Evolutionary conservation across 2,888 invertebrate species (phyloP), one percentile per base, ranked within the genome.

Genomic region (Scaptomyza caliginosa): DNA sequence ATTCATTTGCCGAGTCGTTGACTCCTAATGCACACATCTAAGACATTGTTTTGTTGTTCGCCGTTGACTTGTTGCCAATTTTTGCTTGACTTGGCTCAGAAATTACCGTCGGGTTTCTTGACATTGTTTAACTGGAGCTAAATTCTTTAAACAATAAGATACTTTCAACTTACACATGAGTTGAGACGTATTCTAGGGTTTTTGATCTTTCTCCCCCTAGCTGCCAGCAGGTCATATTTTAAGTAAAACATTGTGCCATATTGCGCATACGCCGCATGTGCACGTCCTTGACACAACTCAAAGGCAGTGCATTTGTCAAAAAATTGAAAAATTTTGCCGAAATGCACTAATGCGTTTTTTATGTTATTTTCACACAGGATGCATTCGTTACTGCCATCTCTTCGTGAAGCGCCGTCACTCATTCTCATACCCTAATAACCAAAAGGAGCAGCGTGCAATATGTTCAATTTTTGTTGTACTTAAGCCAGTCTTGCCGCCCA

Each of bases 1-100:
- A 81, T 85, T 85, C 72, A 87, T 85, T 81, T 81, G 65, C 63
- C 72, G 65, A 75, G 81, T 82, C 88, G 83, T 87, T 87, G 88
- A 82, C 88, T 87, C 51, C 67, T 82, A 74, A 82, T 85, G 88
- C 79, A 78, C 72, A 87, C 71, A 87, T 67, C 79, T 65, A 68
- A 78, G 66, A 56, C 68, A 67, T 78, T 82, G 78, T 74, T 70
- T 68, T 55, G 56, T 52, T 51, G 26, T n/a, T 45, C 17, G 62
- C 42, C 80, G 63, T 63, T 77, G 57, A 77, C 77, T 77, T 86
- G 85, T 86, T 87, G 86, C 64, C 86, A 68, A 56, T 67, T 67
- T 74, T 68, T 55, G 68, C 75, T 68, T 67, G 77, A 77, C 69
- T 86, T 81, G 69, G 50, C 64, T 54, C n/a, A 28, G 48, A 52